Evolutionary conservation across 2,888 invertebrate genomes (phyloP).

Genomic region (Heliconius sara): DNA sequence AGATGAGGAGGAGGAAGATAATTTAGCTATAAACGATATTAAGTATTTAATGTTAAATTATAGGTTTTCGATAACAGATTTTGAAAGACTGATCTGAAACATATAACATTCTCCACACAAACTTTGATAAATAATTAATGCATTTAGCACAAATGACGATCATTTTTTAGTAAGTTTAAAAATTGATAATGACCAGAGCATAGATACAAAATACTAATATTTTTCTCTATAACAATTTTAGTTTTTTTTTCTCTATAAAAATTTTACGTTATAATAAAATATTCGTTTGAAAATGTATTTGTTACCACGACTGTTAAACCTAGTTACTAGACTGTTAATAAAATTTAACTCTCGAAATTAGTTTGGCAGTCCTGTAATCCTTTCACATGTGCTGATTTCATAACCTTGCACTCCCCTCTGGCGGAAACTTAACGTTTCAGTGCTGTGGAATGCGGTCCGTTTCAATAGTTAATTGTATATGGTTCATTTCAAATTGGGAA

Average conservation of each 20-base stretch:
- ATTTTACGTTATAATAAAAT: neutral
- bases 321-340: too few species aligned
- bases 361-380: slow-evolving; percentile 46
- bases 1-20: neutral
- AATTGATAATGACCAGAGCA: too few species aligned
- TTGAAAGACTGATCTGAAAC: too few species aligned
- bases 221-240: neutral
- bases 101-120: too few species aligned
- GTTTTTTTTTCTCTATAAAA: neutral
- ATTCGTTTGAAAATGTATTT: neutral
- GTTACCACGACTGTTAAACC: neutral
- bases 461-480: neutral
- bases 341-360: slow-evolving; percentile 29
- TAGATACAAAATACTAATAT: too few species aligned
- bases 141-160: too few species aligned
- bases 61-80: neutral
- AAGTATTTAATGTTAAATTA: neutral
- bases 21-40: neutral
- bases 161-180: too few species aligned
- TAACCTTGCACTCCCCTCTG: slow-evolving; percentile 77
- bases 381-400: slow-evolving; percentile 66
- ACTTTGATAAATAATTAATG: too few species aligned
- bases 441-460: slow-evolving; percentile 2
- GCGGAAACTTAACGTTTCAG: slow-evolving; percentile 58
- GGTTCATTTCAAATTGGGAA: neutral